Percentiles rank a stretch among this genome's conserved stretches.
These are phyloP conservation scores for Eubasilissa splendida DNA, from an alignment of 2,888 invertebrate species.

Conservation along the genomic window DNA sequence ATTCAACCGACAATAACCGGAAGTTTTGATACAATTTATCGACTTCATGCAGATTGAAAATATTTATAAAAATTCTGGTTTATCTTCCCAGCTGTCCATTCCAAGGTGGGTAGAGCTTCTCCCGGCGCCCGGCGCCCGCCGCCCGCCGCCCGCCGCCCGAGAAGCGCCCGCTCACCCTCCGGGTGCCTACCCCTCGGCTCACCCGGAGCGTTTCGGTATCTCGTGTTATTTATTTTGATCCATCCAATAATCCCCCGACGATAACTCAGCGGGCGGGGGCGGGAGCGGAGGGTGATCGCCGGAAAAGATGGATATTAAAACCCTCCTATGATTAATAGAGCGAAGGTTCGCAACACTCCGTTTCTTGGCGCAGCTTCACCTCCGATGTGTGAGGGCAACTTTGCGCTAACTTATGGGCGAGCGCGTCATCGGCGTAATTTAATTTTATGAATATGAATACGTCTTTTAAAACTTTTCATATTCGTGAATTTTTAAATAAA, in stretches of 20 bases:
- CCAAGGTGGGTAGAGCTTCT: constrained; percentile 19
- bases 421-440: constrained; percentile 32
- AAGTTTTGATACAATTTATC: background rate
- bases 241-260: constrained; percentile 53
- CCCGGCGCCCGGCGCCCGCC: constrained; percentile 12
- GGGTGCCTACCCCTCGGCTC: background rate
- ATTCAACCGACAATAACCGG: too few species aligned
- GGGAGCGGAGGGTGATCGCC: constrained; percentile 51
- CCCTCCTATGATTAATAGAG: constrained; percentile 59
- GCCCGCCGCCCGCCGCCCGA: constrained; percentile 3
- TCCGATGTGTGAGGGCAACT: constrained; percentile 4
- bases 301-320: constrained; percentile 59
- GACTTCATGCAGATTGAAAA: background rate
- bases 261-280: constrained; percentile 49
- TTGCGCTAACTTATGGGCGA: background rate
- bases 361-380: constrained; percentile 40
- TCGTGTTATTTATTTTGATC: constrained; percentile 57
- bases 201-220: constrained; percentile 46
- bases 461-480: constrained; percentile 22
- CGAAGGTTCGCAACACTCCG: constrained; percentile 52
- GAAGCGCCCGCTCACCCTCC: background rate
- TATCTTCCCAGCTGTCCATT: constrained; percentile 33
- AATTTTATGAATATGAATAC: constrained; percentile 29
- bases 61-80: constrained; percentile 7
- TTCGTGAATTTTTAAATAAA: constrained; percentile 20